Evolutionary conservation across 2,888 invertebrate genomes (phyloP), one percentile per base, ranked within the genome.

Genomic region (Pyrochroa serraticornis): DNA sequence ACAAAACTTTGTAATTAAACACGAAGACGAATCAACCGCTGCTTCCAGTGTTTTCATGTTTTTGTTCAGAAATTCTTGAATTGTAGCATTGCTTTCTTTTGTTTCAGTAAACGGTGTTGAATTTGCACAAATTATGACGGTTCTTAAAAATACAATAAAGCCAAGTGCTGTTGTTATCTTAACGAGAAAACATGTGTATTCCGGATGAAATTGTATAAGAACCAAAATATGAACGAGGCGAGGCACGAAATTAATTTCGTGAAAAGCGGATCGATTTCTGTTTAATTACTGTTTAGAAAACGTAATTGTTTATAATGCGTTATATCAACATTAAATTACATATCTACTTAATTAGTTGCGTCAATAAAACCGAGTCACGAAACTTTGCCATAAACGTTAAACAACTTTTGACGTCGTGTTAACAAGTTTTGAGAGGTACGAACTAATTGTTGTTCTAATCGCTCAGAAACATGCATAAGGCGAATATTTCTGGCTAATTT

Each of bases 111-210:
- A 22, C 35, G 41, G 50, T 33, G 34, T 10, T 7, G 50, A 42
- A 50, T 50, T 50, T 50, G n/a, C 50, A 31, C 41, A 31, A 13
- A 43, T 43, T 35, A 50, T 36, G 30, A 30, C 36, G 12, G 42
- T 34, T 31, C 37, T 36, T 50, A 50, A 50, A 50, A 50, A 50
- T 8, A 12, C 36, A 34, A 43, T 49, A 50, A 50, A 42, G 8
- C 10, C 31, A 43, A 50, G 50, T 50, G 43, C 10, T 42, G 39
- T 35, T 35, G 50, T 50, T 50, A 50, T 50, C 50, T 50, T 43
- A 50, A 50, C 36, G 42, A 43, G 42, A 36, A 42, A 50, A 43
- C 50, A 50, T 34, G 37, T 22, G 22, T 50, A 43, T 35, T 50
- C 42, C 10, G 33, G 22, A n/a, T 31, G 43, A 34, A 49, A 49